phyloP scores from a whole-genome alignment of 2,888 invertebrate species.

The Shargacucullia verbasci region DNA sequence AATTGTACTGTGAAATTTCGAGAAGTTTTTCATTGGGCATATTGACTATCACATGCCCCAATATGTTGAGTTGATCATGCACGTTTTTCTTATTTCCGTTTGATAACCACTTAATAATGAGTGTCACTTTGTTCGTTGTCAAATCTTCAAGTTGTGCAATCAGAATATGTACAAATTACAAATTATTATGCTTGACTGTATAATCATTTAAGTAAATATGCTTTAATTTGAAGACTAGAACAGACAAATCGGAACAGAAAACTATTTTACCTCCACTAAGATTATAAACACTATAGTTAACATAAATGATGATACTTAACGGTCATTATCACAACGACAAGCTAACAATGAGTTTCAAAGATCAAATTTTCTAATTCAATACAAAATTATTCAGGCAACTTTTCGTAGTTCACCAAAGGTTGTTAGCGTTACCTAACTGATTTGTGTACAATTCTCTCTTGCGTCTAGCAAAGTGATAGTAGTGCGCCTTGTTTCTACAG shows the following conservation, averaged over 20 bases:
- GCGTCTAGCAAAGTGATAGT: constrained; percentile 34
- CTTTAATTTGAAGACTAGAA: constrained; percentile 80
- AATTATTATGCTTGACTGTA: constrained; percentile 70
- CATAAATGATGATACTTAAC: constrained; percentile 53
- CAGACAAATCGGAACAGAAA: constrained; percentile 63
- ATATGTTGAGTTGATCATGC: constrained; percentile 14
- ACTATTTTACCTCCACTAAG: constrained; percentile 47
- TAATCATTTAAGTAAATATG: constrained; percentile 62
- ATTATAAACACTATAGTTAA: constrained; percentile 51
- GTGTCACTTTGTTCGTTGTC: constrained; percentile 46
- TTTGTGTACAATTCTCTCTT: constrained; percentile 33
- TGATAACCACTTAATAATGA: constrained; percentile 24
- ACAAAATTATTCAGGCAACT: constrained; percentile 31
- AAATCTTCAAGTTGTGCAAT: constrained; percentile 77
- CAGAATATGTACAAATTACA: constrained; percentile 81
- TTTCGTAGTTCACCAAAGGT: constrained; percentile 20
- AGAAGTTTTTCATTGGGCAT: constrained; percentile 21
- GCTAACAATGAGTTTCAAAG: constrained; percentile 37
- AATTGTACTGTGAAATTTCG: constrained; percentile 16
- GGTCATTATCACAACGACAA: constrained; percentile 53
- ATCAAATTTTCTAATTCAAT: constrained; percentile 27
- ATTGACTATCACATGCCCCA: constrained; percentile 38
- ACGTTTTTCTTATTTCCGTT: constrained; percentile 29
- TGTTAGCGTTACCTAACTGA: constrained; percentile 16
- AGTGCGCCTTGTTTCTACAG: constrained; percentile 42